phyloP scores from a whole-genome alignment of 23 tunicate species.

The Diplosoma virens region DNA sequence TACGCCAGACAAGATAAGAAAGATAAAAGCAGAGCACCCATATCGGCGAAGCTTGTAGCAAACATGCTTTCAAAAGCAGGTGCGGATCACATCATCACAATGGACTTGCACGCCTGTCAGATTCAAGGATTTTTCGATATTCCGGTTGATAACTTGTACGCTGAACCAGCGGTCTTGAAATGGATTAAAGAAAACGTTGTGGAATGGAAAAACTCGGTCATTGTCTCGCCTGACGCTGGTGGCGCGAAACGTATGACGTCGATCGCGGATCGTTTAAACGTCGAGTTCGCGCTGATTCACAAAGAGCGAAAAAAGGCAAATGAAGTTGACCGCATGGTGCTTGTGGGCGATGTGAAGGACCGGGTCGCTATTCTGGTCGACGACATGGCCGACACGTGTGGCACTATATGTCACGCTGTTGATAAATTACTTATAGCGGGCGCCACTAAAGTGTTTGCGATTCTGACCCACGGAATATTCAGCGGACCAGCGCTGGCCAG shows the following conservation, averaged over 20 bases:
- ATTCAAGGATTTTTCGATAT: conserved; percentile 99
- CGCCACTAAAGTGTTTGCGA: conserved; percentile 92
- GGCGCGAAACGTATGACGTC: conserved; percentile 98
- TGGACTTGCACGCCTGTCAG: conserved; percentile 98
- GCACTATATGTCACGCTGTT: conserved; percentile 91
- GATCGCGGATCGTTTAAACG: conserved; percentile 91
- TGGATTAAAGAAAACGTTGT: conserved; percentile 96
- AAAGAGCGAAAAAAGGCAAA: conserved; percentile 97
- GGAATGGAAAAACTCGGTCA: conserved; percentile 90
- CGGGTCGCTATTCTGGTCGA: conserved; percentile 94
- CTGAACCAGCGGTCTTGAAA: conserved; percentile 94
- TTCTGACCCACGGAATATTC: conserved; percentile 96
- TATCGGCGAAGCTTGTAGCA: conserved; percentile 97
- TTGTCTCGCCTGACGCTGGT: conserved; percentile 99
- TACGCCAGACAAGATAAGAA: conserved; percentile 98
- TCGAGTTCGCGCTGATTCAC: conserved; percentile 98
- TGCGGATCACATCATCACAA: conserved; percentile 96
- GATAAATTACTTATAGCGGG: conserved; percentile 89
- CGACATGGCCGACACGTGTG: conserved; percentile 99
- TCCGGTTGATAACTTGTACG: conserved; percentile 98
- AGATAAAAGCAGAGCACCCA: conserved; percentile 98
- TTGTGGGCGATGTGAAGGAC: conserved; percentile 95
- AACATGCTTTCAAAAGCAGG: conserved; percentile 95
- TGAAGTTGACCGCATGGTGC: conserved; percentile 97
- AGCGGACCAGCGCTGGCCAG: conserved; percentile 93